Evolutionary conservation across 2,888 invertebrate species (phyloP).

Genomic region (Ecliptopera silaceata): DNA sequence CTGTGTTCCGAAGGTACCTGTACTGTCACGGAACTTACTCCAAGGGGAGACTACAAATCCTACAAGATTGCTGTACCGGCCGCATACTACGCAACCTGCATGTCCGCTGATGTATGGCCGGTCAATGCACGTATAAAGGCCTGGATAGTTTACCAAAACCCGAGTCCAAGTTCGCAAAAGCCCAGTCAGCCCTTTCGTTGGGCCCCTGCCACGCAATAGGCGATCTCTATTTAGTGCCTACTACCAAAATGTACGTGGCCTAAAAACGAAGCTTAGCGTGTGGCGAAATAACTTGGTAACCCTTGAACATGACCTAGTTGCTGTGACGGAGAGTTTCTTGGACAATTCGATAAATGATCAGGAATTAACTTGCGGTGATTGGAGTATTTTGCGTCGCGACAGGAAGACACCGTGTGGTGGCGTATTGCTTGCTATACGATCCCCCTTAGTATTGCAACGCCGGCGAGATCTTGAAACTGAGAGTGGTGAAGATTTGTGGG

Average conservation of each 20-base stretch:
- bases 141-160: conserved; percentile 1
- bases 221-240: not conserved
- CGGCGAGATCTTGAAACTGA: no score
- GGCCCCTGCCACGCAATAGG: not conserved
- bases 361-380: not conserved
- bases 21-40: not conserved
- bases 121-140: conserved; percentile 8
- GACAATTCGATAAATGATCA: not conserved
- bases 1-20: not conserved
- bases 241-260: conserved; percentile 3
- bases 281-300: not conserved
- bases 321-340: not conserved
- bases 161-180: not conserved
- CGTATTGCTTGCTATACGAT: no score
- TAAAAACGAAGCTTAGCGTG: not conserved
- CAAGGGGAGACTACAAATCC: conserved; percentile 2
- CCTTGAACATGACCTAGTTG: not conserved
- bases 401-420: not conserved
- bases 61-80: not conserved
- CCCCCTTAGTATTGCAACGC: no score
- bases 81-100: not conserved
- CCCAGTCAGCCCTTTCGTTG: conserved; percentile 1
- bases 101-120: conserved; percentile 2
- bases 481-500: no score
- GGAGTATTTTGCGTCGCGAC: not conserved